These are phyloP conservation scores for Gortyna flavago DNA, from an alignment of 2,888 invertebrate species.

Conservation along the genomic window DNA sequence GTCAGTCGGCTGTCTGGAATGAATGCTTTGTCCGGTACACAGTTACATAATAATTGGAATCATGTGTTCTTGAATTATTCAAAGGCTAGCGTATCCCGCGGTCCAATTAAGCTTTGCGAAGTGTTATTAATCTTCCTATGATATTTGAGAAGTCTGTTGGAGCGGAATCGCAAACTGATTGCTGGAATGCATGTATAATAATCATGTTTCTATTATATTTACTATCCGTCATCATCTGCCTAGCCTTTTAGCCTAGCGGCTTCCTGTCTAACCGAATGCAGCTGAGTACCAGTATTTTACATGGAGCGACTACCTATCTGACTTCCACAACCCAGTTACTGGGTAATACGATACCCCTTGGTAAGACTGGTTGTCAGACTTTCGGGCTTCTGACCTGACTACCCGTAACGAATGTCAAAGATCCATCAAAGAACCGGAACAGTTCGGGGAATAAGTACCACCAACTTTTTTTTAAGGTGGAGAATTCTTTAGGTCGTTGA, in stretches of 20 bases:
- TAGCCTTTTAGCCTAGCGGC: no score
- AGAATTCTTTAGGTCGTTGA: not conserved
- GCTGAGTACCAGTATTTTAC: no score
- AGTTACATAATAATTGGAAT: not conserved
- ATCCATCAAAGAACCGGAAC: no score
- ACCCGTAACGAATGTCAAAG: no score
- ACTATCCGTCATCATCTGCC: no score
- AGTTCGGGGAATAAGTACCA: no score
- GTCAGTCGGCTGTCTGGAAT: not conserved
- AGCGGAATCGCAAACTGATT: not conserved
- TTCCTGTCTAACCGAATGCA: no score
- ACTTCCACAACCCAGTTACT: no score
- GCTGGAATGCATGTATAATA: not conserved
- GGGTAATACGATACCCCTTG: no score
- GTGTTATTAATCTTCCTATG: not conserved
- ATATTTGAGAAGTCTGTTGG: not conserved
- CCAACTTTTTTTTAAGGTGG: not conserved
- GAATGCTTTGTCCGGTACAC: not conserved
- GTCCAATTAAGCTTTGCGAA: conserved; percentile 18
- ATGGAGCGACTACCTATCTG: no score
- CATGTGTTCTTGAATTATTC: not conserved
- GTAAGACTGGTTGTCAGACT: no score
- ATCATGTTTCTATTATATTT: not conserved
- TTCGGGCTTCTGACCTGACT: no score
- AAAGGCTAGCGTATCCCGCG: conserved; percentile 3